Percentiles rank a stretch among this genome's conserved stretches.
These are phyloP conservation scores for Siniperca scherzeri DNA, from an alignment of 2,797 vertebrate species.

Conservation along the genomic window DNA sequence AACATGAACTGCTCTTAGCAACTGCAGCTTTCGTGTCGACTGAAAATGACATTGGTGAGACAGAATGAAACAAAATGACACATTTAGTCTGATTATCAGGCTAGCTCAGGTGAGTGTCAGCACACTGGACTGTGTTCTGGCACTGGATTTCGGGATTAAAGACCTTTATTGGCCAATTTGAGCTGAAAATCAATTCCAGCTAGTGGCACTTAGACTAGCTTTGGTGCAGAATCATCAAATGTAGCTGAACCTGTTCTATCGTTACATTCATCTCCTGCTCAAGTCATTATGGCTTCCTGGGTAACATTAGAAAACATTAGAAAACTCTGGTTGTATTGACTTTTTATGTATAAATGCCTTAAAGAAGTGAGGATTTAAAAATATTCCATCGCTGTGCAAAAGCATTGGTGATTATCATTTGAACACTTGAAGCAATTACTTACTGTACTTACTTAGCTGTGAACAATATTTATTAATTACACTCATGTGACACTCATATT, in stretches of 20 bases:
- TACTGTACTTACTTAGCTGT: slow-evolving; percentile 14
- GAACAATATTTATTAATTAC: slow-evolving; percentile 29
- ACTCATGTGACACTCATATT: slow-evolving; percentile 31
- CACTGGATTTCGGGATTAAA: neutral
- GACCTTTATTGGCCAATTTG: neutral
- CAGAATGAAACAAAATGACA: neutral
- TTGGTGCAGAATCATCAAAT: slow-evolving; percentile 17
- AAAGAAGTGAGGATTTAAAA: slow-evolving; percentile 11
- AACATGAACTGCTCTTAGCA: neutral
- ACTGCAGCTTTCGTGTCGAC: neutral
- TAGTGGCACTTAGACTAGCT: slow-evolving; percentile 2
- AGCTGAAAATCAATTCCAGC: slow-evolving; percentile 1
- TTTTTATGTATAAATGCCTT: slow-evolving; percentile 2
- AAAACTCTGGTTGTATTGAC: neutral
- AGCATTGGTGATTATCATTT: slow-evolving; percentile 14
- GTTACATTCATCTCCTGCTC: slow-evolving; percentile 17
- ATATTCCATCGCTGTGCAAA: slow-evolving; percentile 6
- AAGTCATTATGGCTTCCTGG: neutral
- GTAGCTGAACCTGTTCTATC: neutral
- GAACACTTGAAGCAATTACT: slow-evolving; percentile 11
- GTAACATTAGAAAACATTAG: neutral
- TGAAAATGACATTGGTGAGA: neutral
- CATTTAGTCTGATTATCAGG: neutral
- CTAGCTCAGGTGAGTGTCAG: neutral
- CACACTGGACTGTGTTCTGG: neutral